Evolutionary conservation across 1,140 invertebrate species (phyloP), one percentile per base, ranked within the genome.

Genomic region (Oryctes rhinoceros): DNA sequence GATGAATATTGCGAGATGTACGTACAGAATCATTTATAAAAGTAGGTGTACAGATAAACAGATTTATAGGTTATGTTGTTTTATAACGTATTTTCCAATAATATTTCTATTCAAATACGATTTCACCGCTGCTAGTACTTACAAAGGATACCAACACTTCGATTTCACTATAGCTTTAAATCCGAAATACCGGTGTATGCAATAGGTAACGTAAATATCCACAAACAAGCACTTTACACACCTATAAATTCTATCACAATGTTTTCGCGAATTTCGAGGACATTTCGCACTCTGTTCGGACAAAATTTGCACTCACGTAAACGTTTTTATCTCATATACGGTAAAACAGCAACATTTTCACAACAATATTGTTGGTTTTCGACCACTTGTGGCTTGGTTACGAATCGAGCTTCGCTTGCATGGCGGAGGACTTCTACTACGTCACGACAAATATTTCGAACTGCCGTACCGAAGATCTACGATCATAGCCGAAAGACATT

Each of bases 381-480:
- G 65, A 71, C 65, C 65, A 71, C 65, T 71, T 71, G 65, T 24
- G 65, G 65, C 65, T 71, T 71, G 65, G 65, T 71, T 71, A 71
- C 11, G 11, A 18, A n/a, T 18, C 53, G 15, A 15, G 65, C 65
- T 24, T 71, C 65, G 35, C 65, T 71, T 71, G 35, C 65, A 71
- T 71, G 65, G 65, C 65, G 65, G 65, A 71, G 65, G 65, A 24
- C 20, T 71, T 24, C 65, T 24, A 35, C 18, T 35, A 71, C 65
- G 65, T 71, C 65, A 71, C 65, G 65, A 10, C 35, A 71, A 71
- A 71, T 30, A 71, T 35, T 71, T 71, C 65, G 65, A 71, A 71
- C 35, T 71, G 24, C 24, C 3, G 24, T 18, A 9, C 65, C 65
- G 65, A 71, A 37, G 9, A 10, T 71, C 9, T 37, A 71, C 65